Base-by-base conservation (phyloP, 2,113 vertebrate species). In the Microcebus jonahi region DNA sequence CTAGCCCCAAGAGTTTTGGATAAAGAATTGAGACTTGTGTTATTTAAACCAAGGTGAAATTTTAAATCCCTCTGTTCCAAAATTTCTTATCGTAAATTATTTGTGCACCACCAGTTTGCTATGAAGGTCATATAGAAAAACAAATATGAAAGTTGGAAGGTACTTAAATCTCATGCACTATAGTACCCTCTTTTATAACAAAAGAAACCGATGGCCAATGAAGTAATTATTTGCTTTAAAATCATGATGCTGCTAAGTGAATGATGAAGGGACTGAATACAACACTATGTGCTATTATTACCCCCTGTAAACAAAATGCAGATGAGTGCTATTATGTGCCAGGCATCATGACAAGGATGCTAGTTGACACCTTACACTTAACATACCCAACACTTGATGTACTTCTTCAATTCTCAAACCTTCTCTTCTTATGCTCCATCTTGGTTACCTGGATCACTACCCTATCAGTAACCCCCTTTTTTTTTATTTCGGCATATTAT, bases 11-110 rank as follows among this genome's bases (percentile, higher is more conserved):
- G 34, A 55, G 31, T 71, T 92, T 91, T 76, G 23, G 17, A 76
- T 85, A 73, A 95, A 88, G 25, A 85, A 86, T 31, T 97, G 71
- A 1, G 39, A 86, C 42, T 89, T 68, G 21, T 27, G 53, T 50
- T 94, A 94, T 89, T 95, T 85, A 76, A 91, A 91, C 57, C 53
- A 93, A 93, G 76, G 50, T 91, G 71, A 97, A 45, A 65, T 61
- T 88, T 90, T 57, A 88, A 84, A 82, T 23, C 20, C 14, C 36
- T 75, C 48, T 90, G 10, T 82, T 92, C 17, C 34, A 31, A 96
- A 96, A 27, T 80, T 96, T 36, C n/a, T 48, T 80, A 68, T 57
- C 5, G 76, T 25, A 91, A 93, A 39, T 88, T 95, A 94, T 77
- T 97, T 92, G 21, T 87, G 50, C 1, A 42, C 21, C n/a, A 89